phyloP scores from a whole-genome alignment of 2,113 vertebrate genomes.

The Brachypodius melanocephalos region DNA sequence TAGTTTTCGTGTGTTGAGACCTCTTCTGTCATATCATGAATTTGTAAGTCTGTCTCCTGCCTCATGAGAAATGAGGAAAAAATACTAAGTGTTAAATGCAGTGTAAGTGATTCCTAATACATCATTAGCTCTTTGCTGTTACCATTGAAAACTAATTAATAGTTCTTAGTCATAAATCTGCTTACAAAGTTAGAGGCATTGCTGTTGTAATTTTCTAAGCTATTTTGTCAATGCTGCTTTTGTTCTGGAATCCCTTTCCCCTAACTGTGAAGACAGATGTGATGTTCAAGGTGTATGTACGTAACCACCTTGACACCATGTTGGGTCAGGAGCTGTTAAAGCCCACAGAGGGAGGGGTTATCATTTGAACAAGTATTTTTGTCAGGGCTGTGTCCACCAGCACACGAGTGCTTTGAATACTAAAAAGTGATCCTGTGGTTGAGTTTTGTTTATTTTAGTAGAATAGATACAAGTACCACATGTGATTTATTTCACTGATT shows the following conservation, averaged over 20 bases:
- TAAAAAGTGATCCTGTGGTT: neutral
- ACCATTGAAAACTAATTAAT: neutral
- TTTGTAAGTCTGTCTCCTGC: neutral
- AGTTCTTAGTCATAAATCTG: neutral
- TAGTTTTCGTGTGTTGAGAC: neutral
- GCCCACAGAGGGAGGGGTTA: neutral
- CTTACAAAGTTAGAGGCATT: neutral
- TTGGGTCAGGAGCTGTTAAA: neutral
- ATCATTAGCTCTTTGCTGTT: neutral
- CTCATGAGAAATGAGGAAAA: neutral
- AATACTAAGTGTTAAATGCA: neutral
- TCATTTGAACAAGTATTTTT: neutral
- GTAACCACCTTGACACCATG: neutral
- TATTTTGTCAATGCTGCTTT: neutral
- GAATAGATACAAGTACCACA: neutral
- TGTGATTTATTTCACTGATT: neutral
- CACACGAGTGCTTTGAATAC: neutral
- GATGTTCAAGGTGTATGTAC: neutral
- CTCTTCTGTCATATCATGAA: neutral
- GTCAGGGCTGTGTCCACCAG: neutral
- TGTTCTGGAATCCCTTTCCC: neutral
- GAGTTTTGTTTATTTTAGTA: conserved; percentile 10
- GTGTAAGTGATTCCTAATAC: neutral
- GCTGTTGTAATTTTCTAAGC: neutral
- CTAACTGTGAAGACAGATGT: neutral